Base-by-base conservation (phyloP, 2,888 invertebrate genomes). In the Drosophila rubida region DNA sequence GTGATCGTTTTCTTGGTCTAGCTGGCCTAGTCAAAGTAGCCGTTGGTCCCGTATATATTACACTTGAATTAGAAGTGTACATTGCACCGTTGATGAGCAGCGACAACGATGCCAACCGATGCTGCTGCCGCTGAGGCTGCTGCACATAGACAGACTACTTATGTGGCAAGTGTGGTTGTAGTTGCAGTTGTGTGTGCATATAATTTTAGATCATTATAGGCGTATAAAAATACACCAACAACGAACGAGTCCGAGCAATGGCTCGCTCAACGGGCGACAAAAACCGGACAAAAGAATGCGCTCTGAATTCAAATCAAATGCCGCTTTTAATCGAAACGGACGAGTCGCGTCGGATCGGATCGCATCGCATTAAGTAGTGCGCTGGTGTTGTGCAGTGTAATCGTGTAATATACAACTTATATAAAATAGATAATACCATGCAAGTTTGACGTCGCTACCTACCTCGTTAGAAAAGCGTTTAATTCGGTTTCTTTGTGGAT, bases 141-240 rank as follows among this genome's bases (percentile, higher is more conserved):
- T 42, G 69, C 69, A 65, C 57, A 59, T 50, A 58, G 68, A 39
- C 22, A 35, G 51, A 51, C 58, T 62, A 45, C 74, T 75, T 75
- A 74, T 74, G 75, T 66, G 57, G 35, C 39, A 9, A 49, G 23
- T 39, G 37, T 39, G 30, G 23, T 51, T 66, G 54, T 22, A 27
- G 32, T 30, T 22, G 49, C 35, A 32, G 22, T 44, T 60, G 39
- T 67, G 45, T 66, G 37, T 62, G 54, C 71, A 78, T 84, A 84
- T 84, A 87, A 84, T 84, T 84, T 80, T 84, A 87, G 84, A 82
- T 75, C 80, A 78, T 80, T 84, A 84, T 67, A 84, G 75, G 70
- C 75, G 75, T 80, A 78, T 86, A 84, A 79, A 84, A 84, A 84
- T 81, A 84, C 70, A 81, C 73, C 66, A 67, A 68, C 64, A 75